Conservation (phyloP, 2,888 invertebrate genomes). For the Willowsia nigromaculata region DNA sequence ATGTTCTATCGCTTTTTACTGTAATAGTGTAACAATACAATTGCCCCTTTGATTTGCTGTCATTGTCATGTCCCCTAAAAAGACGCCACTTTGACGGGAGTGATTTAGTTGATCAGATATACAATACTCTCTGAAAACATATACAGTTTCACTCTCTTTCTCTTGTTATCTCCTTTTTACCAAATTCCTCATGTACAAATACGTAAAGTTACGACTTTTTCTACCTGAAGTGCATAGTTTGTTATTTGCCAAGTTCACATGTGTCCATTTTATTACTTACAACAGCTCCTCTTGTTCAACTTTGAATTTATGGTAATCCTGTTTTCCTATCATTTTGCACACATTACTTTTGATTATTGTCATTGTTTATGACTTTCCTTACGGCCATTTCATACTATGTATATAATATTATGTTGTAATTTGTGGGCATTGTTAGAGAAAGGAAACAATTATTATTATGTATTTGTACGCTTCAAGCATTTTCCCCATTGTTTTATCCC, state of each 20-base stretch:
- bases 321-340: background rate
- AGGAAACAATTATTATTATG: background rate
- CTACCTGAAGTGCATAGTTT: background rate
- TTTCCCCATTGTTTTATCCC: background rate
- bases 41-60: background rate
- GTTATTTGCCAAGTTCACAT: constrained; percentile 5
- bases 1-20: background rate
- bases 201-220: background rate
- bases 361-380: constrained; percentile 30
- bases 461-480: constrained; percentile 6
- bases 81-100: constrained; percentile 47
- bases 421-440: constrained; percentile 7
- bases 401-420: background rate
- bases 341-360: constrained; percentile 23
- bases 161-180: background rate
- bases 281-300: constrained; percentile 18
- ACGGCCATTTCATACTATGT: constrained; percentile 10
- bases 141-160: too few species aligned
- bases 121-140: constrained; percentile 10
- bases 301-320: constrained; percentile 15
- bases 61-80: constrained; percentile 16
- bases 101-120: constrained; percentile 52
- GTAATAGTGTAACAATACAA: background rate
- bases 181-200: background rate
- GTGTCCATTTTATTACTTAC: constrained; percentile 14